These are phyloP conservation scores for Cephus runcator DNA, from an alignment of 2,888 invertebrate genomes.

Conservation along the genomic window DNA sequence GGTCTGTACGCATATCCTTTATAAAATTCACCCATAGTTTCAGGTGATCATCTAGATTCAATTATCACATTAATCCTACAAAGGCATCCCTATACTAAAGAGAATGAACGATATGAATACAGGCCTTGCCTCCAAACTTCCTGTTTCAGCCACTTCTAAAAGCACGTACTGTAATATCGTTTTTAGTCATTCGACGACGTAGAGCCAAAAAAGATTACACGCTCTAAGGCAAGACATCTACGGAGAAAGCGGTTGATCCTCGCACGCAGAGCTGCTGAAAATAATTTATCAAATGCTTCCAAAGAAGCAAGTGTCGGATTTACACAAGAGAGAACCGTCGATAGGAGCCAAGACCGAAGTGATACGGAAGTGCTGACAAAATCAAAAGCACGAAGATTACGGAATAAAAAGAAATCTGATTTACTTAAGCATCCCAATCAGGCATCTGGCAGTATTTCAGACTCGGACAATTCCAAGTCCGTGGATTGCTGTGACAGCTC, in stretches of 20 bases:
- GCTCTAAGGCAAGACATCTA: conserved; percentile 52
- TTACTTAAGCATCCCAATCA: not conserved
- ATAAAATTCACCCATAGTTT: no score
- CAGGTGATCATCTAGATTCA: no score
- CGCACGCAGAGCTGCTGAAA: conserved; percentile 43
- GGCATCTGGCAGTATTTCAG: not conserved
- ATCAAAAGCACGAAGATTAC: conserved; percentile 40
- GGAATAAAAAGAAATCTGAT: conserved; percentile 10
- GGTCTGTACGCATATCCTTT: not conserved
- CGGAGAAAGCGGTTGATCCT: conserved; percentile 51
- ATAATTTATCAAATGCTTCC: conserved; percentile 9
- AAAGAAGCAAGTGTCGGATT: conserved; percentile 5
- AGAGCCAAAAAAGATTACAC: conserved; percentile 42
- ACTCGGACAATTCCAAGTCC: not conserved
- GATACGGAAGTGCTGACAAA: conserved; percentile 26
- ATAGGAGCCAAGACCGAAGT: not conserved
- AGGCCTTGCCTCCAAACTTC: not conserved
- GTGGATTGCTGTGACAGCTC: not conserved
- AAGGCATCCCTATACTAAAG: not conserved
- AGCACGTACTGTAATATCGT: conserved; percentile 12
- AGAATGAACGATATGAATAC: not conserved
- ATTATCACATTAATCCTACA: not conserved
- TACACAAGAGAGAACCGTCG: conserved; percentile 9
- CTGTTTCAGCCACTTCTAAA: conserved; percentile 3
- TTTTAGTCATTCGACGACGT: conserved; percentile 33